Conservation (phyloP, 2,797 vertebrate genomes). For the Sebastes matsubarae region DNA sequence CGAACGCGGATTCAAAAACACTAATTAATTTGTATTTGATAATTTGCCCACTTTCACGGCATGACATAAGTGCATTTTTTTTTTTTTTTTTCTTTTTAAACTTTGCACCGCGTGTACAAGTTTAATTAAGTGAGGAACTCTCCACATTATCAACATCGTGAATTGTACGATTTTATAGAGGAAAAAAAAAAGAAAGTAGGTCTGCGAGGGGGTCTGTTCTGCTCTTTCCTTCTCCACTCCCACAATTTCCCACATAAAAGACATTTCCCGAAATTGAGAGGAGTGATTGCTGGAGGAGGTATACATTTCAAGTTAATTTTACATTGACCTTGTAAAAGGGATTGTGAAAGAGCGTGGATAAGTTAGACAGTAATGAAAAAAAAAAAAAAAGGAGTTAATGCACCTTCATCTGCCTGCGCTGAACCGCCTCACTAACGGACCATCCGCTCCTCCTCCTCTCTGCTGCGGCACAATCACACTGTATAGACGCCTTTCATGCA, state of each 20-base stretch:
- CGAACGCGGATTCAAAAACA: conserved; percentile 77
- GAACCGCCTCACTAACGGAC: conserved; percentile 41
- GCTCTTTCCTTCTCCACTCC: conserved; percentile 50
- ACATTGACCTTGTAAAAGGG: conserved; percentile 69
- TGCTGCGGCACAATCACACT: conserved; percentile 26
- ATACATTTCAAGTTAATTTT: conserved; percentile 75
- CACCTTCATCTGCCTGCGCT: conserved; percentile 61
- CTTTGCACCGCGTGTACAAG: conserved; percentile 78
- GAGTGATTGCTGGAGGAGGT: conserved; percentile 75
- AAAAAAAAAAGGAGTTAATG: conserved; percentile 52
- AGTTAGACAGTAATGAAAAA: conserved; percentile 64
- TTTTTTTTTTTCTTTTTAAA: conserved; percentile 66
- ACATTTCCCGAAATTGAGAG: conserved; percentile 52
- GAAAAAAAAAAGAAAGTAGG: conserved; percentile 20
- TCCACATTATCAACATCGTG: conserved; percentile 70
- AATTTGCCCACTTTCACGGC: conserved; percentile 81
- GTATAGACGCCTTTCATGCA: conserved; percentile 32
- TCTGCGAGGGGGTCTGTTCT: conserved; percentile 51
- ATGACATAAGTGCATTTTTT: conserved; percentile 72
- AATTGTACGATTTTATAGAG: conserved; percentile 64
- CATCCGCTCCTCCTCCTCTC: conserved; percentile 41
- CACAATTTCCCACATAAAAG: conserved; percentile 65
- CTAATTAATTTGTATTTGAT: conserved; percentile 87
- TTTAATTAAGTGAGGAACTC: conserved; percentile 83
- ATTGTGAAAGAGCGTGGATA: conserved; percentile 66